These are phyloP conservation scores for Pararge aegeria DNA, from an alignment of 1,140 invertebrate genomes.

Conservation along the genomic window DNA sequence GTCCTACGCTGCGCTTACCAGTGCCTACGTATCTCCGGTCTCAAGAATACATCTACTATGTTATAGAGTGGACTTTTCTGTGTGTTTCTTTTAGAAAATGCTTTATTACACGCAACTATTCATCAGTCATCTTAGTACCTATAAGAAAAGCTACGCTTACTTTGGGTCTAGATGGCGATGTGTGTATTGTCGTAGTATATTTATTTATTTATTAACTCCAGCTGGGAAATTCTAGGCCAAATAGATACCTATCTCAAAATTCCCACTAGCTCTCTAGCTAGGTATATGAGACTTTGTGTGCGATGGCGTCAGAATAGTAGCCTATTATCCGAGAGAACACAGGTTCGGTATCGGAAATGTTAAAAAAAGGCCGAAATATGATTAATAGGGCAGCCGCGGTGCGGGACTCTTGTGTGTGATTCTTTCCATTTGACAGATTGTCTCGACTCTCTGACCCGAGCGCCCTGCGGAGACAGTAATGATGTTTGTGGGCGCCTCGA, in stretches of 20 bases:
- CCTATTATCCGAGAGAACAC: slow-evolving; percentile 69
- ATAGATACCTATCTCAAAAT: background rate
- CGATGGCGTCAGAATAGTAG: slow-evolving; percentile 65
- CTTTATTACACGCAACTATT: too few relatives aligned
- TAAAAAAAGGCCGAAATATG: slow-evolving; percentile 76
- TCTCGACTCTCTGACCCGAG: slow-evolving; percentile 73
- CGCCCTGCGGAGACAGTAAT: slow-evolving; percentile 67
- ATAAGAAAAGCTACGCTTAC: too few relatives aligned
- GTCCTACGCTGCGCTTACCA: too few relatives aligned
- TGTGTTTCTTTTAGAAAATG: too few relatives aligned
- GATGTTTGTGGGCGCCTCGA: slow-evolving; percentile 44
- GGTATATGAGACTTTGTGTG: slow-evolving; percentile 31
- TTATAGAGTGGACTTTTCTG: too few relatives aligned
- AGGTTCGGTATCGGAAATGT: slow-evolving; percentile 69
- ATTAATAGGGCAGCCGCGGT: slow-evolving; percentile 71
- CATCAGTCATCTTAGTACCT: too few relatives aligned
- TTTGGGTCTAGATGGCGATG: too few relatives aligned
- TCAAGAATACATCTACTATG: too few relatives aligned
- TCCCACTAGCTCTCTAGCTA: background rate
- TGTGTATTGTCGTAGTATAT: too few relatives aligned
- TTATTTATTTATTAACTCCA: too few relatives aligned
- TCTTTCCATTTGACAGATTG: slow-evolving; percentile 78
- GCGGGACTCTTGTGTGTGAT: slow-evolving; percentile 67
- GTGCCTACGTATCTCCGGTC: too few relatives aligned
- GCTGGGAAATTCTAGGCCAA: too few relatives aligned